These are phyloP conservation scores for Salvelinus fontinalis DNA, from an alignment of 2,113 vertebrate genomes.

Conservation along the genomic window DNA sequence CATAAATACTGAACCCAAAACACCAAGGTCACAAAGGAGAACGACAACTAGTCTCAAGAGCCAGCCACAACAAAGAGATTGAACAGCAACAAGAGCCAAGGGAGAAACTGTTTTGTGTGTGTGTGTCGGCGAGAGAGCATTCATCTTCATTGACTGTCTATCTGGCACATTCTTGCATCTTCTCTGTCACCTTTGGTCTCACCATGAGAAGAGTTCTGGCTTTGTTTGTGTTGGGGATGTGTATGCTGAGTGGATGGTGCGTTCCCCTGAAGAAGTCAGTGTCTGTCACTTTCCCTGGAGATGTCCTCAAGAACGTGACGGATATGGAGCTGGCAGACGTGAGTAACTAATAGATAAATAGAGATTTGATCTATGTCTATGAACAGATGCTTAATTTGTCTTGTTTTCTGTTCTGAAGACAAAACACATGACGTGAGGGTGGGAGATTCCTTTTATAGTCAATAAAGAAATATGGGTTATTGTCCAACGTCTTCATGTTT, in stretches of 20 bases:
- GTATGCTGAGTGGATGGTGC: slow-evolving; percentile 63
- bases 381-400: not conserved
- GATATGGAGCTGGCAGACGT: slow-evolving; percentile 80
- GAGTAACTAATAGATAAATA: slow-evolving; percentile 57
- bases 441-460: not conserved
- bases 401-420: not conserved
- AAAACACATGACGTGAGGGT: not conserved
- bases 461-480: not conserved
- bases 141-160: too few species aligned
- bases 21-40: slow-evolving; percentile 36
- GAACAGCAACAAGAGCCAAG: slow-evolving; percentile 11
- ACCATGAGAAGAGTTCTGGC: slow-evolving; percentile 33
- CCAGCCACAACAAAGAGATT: slow-evolving; percentile 44
- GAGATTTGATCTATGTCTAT: not conserved
- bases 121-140: too few species aligned
- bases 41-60: slow-evolving; percentile 24
- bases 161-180: not conserved
- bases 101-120: too few species aligned
- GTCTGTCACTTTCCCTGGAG: slow-evolving; percentile 79
- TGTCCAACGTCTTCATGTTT: too few species aligned
- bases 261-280: slow-evolving; percentile 68
- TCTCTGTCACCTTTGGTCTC: slow-evolving; percentile 13
- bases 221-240: slow-evolving; percentile 65
- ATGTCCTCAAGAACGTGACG: slow-evolving; percentile 73
- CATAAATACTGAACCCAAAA: slow-evolving; percentile 66